Conservation (phyloP, 2,797 vertebrate species). For the Gymnothorax reevesii region DNA sequence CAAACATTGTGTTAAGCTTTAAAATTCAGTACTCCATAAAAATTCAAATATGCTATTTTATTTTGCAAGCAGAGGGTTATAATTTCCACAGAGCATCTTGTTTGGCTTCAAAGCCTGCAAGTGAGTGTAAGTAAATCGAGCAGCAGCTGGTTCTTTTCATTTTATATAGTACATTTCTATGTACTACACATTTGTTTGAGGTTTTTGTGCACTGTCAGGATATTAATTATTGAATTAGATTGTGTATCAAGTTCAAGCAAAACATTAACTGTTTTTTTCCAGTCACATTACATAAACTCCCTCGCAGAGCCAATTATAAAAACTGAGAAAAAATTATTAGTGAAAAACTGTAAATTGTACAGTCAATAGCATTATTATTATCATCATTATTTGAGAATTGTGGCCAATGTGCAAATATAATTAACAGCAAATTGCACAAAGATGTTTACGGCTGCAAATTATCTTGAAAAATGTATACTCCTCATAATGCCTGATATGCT, state of each 20-base stretch:
- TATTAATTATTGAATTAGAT: background rate
- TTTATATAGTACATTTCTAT: background rate
- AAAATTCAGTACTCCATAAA: background rate
- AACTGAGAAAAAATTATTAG: background rate
- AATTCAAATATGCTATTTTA: background rate
- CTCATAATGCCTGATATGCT: constrained; percentile 65
- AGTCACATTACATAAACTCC: background rate
- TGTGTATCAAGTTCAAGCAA: background rate
- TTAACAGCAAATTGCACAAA: constrained; percentile 42
- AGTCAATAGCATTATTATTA: background rate
- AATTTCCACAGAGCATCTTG: background rate
- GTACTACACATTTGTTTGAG: background rate
- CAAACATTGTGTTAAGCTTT: background rate
- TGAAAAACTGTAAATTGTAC: constrained; percentile 2
- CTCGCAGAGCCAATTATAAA: background rate
- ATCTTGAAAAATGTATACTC: constrained; percentile 61
- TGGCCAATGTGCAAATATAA: constrained; percentile 51
- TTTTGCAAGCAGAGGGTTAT: background rate
- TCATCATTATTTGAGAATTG: constrained; percentile 4
- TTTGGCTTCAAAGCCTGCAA: background rate
- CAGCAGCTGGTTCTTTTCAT: background rate
- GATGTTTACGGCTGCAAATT: background rate
- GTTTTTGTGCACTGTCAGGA: background rate
- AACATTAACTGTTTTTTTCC: constrained; percentile 15
- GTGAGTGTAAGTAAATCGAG: background rate